A percentile compares a stretch with the other conserved stretches of the same genome.
phyloP scores from a whole-genome alignment of 2,888 invertebrate species.

The Alentia gelatinosa region DNA sequence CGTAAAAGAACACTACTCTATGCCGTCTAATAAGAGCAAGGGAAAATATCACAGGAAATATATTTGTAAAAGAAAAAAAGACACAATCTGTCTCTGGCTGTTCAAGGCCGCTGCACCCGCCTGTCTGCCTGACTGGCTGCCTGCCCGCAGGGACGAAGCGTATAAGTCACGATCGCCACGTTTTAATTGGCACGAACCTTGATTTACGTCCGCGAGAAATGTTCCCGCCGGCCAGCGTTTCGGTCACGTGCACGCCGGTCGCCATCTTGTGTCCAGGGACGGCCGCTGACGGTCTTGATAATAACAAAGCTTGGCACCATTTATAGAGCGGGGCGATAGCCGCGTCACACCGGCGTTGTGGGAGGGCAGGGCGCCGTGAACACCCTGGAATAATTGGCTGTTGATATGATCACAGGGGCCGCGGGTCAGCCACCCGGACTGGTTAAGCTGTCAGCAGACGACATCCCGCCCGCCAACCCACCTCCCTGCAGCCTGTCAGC shows the following conservation, averaged over 20 bases:
- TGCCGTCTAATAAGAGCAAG: no score
- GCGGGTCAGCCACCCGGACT: not conserved
- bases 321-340: not conserved
- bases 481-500: not conserved
- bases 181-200: not conserved
- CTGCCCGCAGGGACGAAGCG: not conserved
- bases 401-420: not conserved
- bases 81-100: not conserved
- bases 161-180: not conserved
- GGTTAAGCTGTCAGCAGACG: slow-evolving; percentile 3
- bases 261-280: not conserved
- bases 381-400: not conserved
- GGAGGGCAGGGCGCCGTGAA: not conserved
- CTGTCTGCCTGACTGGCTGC: not conserved
- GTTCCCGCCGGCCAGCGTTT: not conserved
- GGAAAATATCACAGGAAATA: no score
- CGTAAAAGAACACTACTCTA: no score
- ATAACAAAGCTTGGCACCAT: not conserved
- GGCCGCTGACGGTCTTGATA: not conserved
- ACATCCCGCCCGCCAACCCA: not conserved
- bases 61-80: no score
- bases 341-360: not conserved
- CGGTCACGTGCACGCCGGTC: not conserved
- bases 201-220: not conserved
- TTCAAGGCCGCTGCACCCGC: no score